Evolutionary conservation across 1,140 invertebrate species (phyloP).

Genomic region (Pomacea maculata): DNA sequence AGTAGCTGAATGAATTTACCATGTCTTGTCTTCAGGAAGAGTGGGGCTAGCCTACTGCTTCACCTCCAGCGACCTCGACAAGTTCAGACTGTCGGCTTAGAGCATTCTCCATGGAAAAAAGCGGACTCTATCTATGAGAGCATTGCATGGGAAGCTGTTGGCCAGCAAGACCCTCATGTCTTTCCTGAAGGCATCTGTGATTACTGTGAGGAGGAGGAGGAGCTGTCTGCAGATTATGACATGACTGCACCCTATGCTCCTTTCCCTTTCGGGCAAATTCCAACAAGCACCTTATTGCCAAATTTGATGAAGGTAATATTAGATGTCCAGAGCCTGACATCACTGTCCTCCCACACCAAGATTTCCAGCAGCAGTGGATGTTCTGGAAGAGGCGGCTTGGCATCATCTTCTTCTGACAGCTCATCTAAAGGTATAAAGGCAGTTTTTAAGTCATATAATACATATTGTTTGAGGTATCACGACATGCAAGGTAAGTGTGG

Average conservation of each 20-base stretch:
- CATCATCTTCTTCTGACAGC: conserved; percentile 29
- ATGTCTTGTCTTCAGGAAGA: conserved; percentile 38
- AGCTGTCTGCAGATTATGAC: conserved; percentile 32
- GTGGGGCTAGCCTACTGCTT: conserved; percentile 37
- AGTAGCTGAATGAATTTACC: no score
- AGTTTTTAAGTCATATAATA: not conserved
- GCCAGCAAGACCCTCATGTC: not conserved
- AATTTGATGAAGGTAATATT: not conserved
- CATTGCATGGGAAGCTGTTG: conserved; percentile 5
- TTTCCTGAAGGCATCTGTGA: no score
- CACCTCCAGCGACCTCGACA: conserved; percentile 39
- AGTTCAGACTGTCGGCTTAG: not conserved
- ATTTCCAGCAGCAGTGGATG: conserved; percentile 24
- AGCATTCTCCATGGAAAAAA: conserved; percentile 34
- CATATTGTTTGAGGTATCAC: no score
- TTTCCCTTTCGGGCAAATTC: not conserved
- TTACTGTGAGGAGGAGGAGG: conserved; percentile 34
- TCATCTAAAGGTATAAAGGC: conserved; percentile 21
- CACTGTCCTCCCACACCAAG: conserved; percentile 42
- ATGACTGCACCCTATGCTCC: conserved; percentile 8
- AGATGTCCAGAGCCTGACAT: conserved; percentile 40
- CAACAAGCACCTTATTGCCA: conserved; percentile 25
- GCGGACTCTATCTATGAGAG: conserved; percentile 29
- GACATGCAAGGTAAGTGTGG: no score
- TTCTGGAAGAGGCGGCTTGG: conserved; percentile 36